A percentile compares a stretch with the other conserved stretches of the same genome.
Conservation (phyloP, 2,113 vertebrate genomes). For the Probosciger aterrimus region DNA sequence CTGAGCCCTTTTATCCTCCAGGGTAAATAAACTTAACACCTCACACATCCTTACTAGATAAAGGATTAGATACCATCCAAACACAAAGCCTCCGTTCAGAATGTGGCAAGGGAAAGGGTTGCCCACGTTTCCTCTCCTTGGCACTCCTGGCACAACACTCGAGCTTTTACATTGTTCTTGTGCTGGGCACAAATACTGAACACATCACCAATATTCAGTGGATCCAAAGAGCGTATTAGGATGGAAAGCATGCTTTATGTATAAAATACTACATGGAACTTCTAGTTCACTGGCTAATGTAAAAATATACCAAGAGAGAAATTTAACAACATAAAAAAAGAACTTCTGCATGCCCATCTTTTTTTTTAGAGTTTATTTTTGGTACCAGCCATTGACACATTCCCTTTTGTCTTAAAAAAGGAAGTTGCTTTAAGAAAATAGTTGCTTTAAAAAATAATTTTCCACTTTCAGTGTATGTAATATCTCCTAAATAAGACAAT, state of each 20-base stretch:
- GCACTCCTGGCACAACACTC: not conserved
- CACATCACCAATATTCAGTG: not conserved
- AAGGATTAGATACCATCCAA: not conserved
- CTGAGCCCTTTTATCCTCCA: not conserved
- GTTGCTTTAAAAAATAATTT: not conserved
- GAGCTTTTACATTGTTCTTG: not conserved
- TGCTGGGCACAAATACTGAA: not conserved
- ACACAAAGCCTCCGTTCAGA: not conserved
- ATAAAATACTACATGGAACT: not conserved
- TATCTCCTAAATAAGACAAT: not conserved
- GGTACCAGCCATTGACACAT: not conserved
- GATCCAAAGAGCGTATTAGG: not conserved
- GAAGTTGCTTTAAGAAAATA: not conserved
- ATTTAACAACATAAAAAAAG: not conserved
- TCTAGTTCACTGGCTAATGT: not conserved
- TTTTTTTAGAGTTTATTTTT: not conserved
- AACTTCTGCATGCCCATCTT: not conserved
- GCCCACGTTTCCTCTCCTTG: not conserved
- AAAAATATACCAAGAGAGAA: not conserved
- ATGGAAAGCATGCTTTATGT: not conserved
- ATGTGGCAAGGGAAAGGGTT: not conserved
- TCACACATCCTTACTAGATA: not conserved
- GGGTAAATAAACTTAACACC: not conserved
- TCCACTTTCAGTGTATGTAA: fast-evolving
- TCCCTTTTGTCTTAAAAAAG: not conserved